These are phyloP conservation scores for Pristionchus japonicus DNA, from an alignment of 2,888 invertebrate species.

Conservation along the genomic window DNA sequence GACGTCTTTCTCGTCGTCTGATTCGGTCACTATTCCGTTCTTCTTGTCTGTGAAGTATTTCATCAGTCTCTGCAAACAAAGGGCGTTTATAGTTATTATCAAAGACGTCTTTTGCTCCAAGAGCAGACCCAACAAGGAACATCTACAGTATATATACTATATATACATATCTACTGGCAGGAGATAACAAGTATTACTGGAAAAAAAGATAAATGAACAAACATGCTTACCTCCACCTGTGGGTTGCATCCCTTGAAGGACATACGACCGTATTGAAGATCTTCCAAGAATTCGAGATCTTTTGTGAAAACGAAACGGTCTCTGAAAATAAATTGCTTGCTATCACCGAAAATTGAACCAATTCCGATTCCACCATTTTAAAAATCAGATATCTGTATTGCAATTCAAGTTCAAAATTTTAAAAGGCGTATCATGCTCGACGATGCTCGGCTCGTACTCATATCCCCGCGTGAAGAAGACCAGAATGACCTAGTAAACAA, in stretches of 20 bases:
- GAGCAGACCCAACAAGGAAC: too few relatives aligned
- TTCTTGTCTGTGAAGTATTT: conserved; percentile 56
- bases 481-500: too few relatives aligned
- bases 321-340: conserved; percentile 45
- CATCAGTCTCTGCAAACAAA: conserved; percentile 57
- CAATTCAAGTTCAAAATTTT: too few relatives aligned
- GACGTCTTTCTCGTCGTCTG: conserved; percentile 59
- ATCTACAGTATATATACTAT: too few relatives aligned
- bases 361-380: too few relatives aligned
- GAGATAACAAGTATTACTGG: not conserved
- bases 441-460: too few relatives aligned
- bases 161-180: too few relatives aligned
- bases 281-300: conserved; percentile 86
- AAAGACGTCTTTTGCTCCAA: too few relatives aligned
- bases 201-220: not conserved
- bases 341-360: too few relatives aligned
- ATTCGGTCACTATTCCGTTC: conserved; percentile 55
- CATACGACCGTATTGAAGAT: conserved; percentile 86
- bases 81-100: not conserved
- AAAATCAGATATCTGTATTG: too few relatives aligned
- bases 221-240: conserved; percentile 82
- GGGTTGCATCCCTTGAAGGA: conserved; percentile 95
- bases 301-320: conserved; percentile 48
- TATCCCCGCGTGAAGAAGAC: too few relatives aligned
- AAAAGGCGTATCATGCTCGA: too few relatives aligned